Evolutionary conservation across 2,113 vertebrate genomes (phyloP), one percentile per base, ranked within the genome.

Genomic region (Cettia cetti): DNA sequence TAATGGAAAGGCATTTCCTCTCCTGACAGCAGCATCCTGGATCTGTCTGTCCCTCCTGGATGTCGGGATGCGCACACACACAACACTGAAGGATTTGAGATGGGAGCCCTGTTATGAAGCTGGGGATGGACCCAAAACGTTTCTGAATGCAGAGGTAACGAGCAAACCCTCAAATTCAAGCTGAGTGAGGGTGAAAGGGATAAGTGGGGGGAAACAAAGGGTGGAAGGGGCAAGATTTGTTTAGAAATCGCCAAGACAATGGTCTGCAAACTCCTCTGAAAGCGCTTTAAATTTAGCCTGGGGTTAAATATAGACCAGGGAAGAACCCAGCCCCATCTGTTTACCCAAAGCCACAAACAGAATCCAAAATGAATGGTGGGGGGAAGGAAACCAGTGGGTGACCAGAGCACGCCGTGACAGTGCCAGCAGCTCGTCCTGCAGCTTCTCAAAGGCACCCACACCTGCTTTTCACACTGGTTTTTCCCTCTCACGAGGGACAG

Each of bases 271-370:
- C 33, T 70, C 63, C 76, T 77, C 85, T 69, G 79, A 63, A 88
- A 90, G 68, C 11, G 15, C 35, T 65, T 86, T 74, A 92, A 94
- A 88, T 92, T 88, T 30, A 93, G 90, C 44, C 77, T 5, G 63
- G 71, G 71, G 81, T 90, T 93, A 96, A 97, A 92, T 39, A 91
- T 27, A 96, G 79, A 42, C 49, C 50, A 77, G 82, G 90, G 85
- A 31, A 60, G 92, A 93, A 45, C 61, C 39, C 83, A 33, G 47
- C 74, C 83, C 81, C 69, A 53, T 40, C 72, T 94, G 91, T 95
- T 96, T 82, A 89, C 40, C 80, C 89, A 86, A 33, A 89, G 45
- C 39, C 75, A 89, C 39, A 59, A 77, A 63, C n/a, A 82, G 72
- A 52, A 60, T 61, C 72, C 3, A 0, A 40, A 91, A 68, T 28